Base-by-base conservation (phyloP, 2,888 invertebrate genomes). In the Synergus itoensis region DNA sequence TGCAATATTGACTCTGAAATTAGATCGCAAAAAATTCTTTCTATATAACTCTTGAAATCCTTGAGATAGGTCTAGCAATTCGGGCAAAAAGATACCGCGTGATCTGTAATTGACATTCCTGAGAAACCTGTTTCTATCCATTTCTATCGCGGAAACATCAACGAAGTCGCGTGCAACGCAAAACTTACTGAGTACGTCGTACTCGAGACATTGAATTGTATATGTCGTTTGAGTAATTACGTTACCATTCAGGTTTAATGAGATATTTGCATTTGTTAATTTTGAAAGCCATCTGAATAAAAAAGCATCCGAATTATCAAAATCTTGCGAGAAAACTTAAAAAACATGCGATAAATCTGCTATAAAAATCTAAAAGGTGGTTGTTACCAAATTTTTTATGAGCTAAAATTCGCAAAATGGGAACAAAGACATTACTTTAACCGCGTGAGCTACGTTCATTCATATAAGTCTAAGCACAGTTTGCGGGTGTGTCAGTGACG, bases 401-500 rank as follows among this genome's bases (percentile, higher is more conserved):
- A 7, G 4, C 5, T 36, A 0, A 36, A 4, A 36, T 36, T 21
- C 18, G 7, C 48, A 16, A 43, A 69, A 69, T 69, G 28, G 28
- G 45, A 45, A 69, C 21, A 48, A 69, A 69, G 12, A 18, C 45
- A 21, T 21, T 45, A 45, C 45, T 8, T 67, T 18, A 69, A 79
- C 45, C 80, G 28, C 48, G 45, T 36, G 28, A 45, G 48, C 48
- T 69, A 45, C 75, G 84, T 84, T 84, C 88, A 89, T 89, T 88
- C 87, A 88, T 88, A 82, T 82, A 81, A 14, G 83, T 80, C 81
- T 83, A 84, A 89, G 89, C 87, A 80, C 81, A 84, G 77, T 79
- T 36, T 75, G 86, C 86, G 89, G 89, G 89, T 89, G 90, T 89
- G 89, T 88, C 89, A 80, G 77, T 86, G 87, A 89, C 89, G 89